phyloP scores from a whole-genome alignment of 2,113 vertebrate species.

The Neolamprologus variostigma region DNA sequence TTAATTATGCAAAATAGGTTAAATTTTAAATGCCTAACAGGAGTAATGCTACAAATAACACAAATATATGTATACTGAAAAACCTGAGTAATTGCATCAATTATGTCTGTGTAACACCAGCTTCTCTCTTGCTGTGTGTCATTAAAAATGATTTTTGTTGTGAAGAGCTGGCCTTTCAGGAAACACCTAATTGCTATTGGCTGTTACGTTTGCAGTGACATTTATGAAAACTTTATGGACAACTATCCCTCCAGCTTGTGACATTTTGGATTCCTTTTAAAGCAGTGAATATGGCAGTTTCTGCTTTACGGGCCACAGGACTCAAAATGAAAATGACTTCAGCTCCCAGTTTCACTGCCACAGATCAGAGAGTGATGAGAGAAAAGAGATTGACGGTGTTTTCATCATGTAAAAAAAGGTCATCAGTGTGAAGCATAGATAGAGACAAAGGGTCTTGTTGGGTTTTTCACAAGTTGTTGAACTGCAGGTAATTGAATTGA shows the following conservation, averaged over 20 bases:
- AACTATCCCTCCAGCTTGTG: conserved; percentile 47
- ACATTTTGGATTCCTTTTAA: conserved; percentile 67
- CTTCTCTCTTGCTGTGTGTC: background rate
- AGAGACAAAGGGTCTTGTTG: conserved; percentile 11
- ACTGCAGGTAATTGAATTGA: background rate
- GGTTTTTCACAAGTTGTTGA: background rate
- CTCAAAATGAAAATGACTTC: conserved; percentile 48
- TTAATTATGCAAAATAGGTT: background rate
- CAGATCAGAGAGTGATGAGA: conserved; percentile 56
- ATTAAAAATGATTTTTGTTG: background rate
- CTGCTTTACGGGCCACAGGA: conserved; percentile 47
- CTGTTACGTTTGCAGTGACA: conserved; percentile 39
- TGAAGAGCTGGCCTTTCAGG: conserved; percentile 25
- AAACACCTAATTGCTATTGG: conserved; percentile 40
- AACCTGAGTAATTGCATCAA: background rate
- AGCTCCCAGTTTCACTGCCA: conserved; percentile 39
- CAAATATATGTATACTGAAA: background rate
- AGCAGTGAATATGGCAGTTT: conserved; percentile 33
- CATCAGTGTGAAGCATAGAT: conserved; percentile 50
- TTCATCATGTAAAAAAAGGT: conserved; percentile 65
- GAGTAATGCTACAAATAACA: background rate
- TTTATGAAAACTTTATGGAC: conserved; percentile 68
- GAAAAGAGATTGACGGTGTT: conserved; percentile 43
- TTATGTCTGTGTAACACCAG: background rate
- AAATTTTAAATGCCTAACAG: background rate